Evolutionary conservation across 2,888 invertebrate genomes (phyloP), one percentile per base, ranked within the genome.

Genomic region (Prostheceraeus crozeri): DNA sequence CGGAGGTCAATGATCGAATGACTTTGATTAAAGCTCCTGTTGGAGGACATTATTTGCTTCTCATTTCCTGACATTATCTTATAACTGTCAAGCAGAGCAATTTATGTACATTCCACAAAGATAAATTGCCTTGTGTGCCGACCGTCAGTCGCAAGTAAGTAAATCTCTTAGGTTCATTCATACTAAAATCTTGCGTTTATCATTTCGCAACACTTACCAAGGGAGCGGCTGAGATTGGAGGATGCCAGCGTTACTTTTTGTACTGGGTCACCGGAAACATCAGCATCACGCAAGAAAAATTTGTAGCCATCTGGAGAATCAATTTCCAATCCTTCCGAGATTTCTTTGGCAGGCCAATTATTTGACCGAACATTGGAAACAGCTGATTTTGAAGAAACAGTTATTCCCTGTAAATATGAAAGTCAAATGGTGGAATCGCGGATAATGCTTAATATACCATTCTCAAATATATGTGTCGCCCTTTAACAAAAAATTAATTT

Each of bases 301-400:
- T 83, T 85, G 72, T 93, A 91, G 35, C 93, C 94, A 69, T 89
- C 93, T 3, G 94, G 94, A 45, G 91, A 89, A 70, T 83, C 82
- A 0, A 89, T 67, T n/a, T n/a, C n/a, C n/a, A n/a, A n/a, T n/a
- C n/a, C n/a, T n/a, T n/a, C n/a, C 65, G 84, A 80, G 67, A 83
- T 80, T 56, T 62, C 65, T 23, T 65, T 63, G 0, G 86, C 72
- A 0, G 88, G 86, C 84, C 88, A 89, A 57, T 83, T 82, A 52
- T 81, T 76, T 1, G 79, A 71, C 48, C 82, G 82, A 0, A 89
- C 90, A 68, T 86, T 82, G 63, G 84, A 80, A 27, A 90, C 75
- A 11, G 83, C 82, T 72, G 86, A 84, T 59, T 82, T 83, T 1
- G 89, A 89, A 70, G 84, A 82, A 19, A 94, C 83, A 1, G 87